Evolutionary conservation across 2,888 invertebrate species (phyloP).

Genomic region (Acrobasis consociella): DNA sequence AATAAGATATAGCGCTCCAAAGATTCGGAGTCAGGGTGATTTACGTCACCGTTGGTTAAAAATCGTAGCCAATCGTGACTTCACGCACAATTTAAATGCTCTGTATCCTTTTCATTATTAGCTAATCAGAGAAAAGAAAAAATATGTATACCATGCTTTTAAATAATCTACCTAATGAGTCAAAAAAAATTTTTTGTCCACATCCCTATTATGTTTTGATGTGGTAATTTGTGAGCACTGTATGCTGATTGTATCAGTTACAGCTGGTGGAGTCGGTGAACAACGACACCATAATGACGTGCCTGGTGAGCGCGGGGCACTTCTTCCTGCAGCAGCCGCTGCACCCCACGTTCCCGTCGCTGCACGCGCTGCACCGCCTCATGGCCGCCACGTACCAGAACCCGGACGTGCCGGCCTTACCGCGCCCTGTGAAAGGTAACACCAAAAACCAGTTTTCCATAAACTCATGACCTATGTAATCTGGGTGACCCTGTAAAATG

Average conservation of each 20-base stretch:
- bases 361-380: constrained; percentile 89
- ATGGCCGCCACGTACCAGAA: constrained; percentile 93
- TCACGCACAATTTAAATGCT: no score
- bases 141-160: no score
- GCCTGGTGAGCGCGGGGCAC: constrained; percentile 93
- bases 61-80: no score
- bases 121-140: no score
- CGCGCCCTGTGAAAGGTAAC: constrained; percentile 89
- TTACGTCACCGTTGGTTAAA: no score
- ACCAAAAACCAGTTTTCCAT: constrained; percentile 14
- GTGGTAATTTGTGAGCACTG: constrained; percentile 39
- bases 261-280: constrained; percentile 95
- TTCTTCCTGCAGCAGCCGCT: constrained; percentile 97
- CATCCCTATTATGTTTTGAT: no score
- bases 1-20: no score
- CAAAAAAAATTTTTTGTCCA: no score
- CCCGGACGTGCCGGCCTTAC: constrained; percentile 90
- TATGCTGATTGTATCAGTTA: constrained; percentile 68
- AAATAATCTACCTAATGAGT: no score
- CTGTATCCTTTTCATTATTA: no score
- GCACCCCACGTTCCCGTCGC: constrained; percentile 95
- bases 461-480: constrained; percentile 9
- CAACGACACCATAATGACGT: constrained; percentile 95
- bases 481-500: constrained; percentile 20
- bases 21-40: no score